A percentile compares a stretch with the other conserved stretches of the same genome.
Evolutionary conservation across 53 echinoderm and acorn worm species (phyloP).

Genomic region (Holothuria scabra): DNA sequence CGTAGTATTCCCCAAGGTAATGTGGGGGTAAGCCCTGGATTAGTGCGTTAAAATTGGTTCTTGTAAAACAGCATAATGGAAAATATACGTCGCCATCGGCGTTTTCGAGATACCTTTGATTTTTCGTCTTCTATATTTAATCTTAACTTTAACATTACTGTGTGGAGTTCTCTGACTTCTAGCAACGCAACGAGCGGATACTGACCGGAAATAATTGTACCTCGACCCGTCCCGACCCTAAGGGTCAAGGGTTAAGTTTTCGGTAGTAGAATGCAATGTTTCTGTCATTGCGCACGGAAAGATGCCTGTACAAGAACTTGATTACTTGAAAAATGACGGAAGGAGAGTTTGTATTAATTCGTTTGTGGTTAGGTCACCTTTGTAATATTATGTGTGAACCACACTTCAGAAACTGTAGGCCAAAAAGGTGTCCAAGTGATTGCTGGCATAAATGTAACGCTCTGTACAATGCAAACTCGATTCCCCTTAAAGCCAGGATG

Average conservation of each 20-base stretch:
- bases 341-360: too few relatives aligned
- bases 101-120: slow-evolving; percentile 21
- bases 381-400: too few relatives aligned
- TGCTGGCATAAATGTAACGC: too few relatives aligned
- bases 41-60: slow-evolving; percentile 12
- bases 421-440: too few relatives aligned
- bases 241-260: slow-evolving; percentile 1
- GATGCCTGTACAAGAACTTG: too few relatives aligned
- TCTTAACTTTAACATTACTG: background rate
- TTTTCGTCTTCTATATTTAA: background rate
- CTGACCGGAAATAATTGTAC: slow-evolving; percentile 35
- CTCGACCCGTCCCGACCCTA: background rate
- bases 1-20: slow-evolving; percentile 27
- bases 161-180: background rate
- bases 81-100: slow-evolving; percentile 10
- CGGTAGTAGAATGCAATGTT: too few relatives aligned
- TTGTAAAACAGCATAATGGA: slow-evolving; percentile 3
- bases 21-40: background rate
- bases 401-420: too few relatives aligned
- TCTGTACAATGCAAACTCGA: too few relatives aligned
- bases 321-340: too few relatives aligned
- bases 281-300: too few relatives aligned
- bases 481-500: too few relatives aligned
- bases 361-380: too few relatives aligned
- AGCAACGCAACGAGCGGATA: slow-evolving; percentile 16